phyloP scores from a whole-genome alignment of 2,888 invertebrate species.

The Aricia artaxerxes region DNA sequence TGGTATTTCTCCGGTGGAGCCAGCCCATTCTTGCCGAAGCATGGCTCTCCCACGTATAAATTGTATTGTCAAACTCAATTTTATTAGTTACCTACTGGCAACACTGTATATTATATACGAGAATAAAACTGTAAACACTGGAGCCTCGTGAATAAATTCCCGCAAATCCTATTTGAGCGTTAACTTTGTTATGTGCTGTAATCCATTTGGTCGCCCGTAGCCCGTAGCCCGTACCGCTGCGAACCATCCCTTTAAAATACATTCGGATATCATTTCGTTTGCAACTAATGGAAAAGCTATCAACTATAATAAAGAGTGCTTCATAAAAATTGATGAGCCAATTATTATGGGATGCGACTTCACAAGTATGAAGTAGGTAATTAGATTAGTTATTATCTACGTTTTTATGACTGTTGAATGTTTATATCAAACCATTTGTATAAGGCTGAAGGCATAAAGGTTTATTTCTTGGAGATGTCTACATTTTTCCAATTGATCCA shows the following conservation, averaged over 20 bases:
- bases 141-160: constrained; percentile 3
- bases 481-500: no score
- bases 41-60: no score
- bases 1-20: no score
- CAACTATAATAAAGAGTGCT: neutral
- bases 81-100: neutral
- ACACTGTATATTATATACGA: neutral
- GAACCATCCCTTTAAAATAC: neutral
- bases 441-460: no score
- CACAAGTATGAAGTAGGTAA: neutral
- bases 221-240: neutral
- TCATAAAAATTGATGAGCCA: neutral
- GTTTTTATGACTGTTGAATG: neutral
- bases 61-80: neutral
- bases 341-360: neutral
- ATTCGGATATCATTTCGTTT: constrained; percentile 13
- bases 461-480: no score
- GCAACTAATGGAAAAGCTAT: constrained; percentile 3
- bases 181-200: constrained; percentile 17
- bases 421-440: neutral
- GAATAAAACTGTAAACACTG: constrained; percentile 13
- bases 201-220: neutral
- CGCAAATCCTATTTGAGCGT: constrained; percentile 14
- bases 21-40: no score
- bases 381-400: neutral